Conservation (phyloP, 1,140 invertebrate species). For the Venturia canescens region DNA sequence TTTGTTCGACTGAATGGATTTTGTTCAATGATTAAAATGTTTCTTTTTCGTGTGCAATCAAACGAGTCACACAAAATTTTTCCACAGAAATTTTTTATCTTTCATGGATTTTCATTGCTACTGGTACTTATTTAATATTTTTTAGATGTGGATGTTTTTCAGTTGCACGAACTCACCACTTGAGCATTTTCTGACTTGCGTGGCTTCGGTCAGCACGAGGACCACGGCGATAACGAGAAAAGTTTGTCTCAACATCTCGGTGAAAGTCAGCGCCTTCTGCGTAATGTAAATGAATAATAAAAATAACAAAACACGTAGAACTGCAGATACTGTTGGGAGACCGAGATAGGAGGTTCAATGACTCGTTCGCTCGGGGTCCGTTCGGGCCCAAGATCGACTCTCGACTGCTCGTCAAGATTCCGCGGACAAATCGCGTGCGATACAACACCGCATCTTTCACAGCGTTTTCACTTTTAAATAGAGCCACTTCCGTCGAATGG, state of each 20-base stretch:
- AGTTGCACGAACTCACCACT: constrained; percentile 56
- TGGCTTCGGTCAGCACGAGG: constrained; percentile 56
- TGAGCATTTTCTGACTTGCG: constrained; percentile 62
- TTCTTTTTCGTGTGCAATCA: too few species aligned
- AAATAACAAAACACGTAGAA: constrained; percentile 40
- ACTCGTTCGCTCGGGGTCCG: constrained; percentile 52
- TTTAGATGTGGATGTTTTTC: too few species aligned
- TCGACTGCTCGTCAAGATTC: constrained; percentile 58
- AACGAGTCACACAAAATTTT: too few species aligned
- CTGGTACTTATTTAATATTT: too few species aligned
- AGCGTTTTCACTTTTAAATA: constrained; percentile 3
- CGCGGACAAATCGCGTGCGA: neutral
- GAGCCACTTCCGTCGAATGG: neutral
- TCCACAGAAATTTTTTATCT: too few species aligned
- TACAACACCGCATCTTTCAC: neutral
- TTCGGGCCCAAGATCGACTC: constrained; percentile 61
- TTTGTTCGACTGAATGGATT: too few species aligned
- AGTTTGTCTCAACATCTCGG: constrained; percentile 64
- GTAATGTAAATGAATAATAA: neutral
- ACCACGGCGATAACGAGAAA: constrained; percentile 61
- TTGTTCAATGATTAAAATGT: too few species aligned
- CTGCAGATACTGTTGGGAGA: constrained; percentile 34
- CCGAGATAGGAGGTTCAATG: neutral
- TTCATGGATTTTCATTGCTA: too few species aligned
- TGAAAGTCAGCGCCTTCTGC: constrained; percentile 60